These are phyloP conservation scores for Pollenia labialis DNA, from an alignment of 2,888 invertebrate species.

Conservation along the genomic window DNA sequence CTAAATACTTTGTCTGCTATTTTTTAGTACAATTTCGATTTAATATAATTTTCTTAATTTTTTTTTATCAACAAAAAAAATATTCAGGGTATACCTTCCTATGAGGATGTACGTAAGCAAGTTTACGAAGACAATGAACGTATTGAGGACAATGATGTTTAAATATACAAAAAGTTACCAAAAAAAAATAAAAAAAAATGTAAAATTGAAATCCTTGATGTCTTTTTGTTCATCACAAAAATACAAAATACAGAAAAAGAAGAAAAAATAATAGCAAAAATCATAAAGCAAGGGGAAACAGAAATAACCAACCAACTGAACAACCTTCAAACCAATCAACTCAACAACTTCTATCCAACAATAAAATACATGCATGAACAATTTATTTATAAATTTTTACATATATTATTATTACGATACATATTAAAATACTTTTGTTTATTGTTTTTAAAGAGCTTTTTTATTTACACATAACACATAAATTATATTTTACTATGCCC, in stretches of 20 bases:
- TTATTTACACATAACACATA: conserved; percentile 23
- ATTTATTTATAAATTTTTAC: conserved; percentile 43
- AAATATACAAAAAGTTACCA: conserved; percentile 47
- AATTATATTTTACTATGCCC: conserved; percentile 6
- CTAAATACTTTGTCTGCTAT: conserved; percentile 26
- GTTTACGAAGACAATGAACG: conserved; percentile 80
- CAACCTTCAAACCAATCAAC: conserved; percentile 51
- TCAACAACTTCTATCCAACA: conserved; percentile 29
- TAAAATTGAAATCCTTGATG: conserved; percentile 12
- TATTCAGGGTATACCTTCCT: conserved; percentile 81
- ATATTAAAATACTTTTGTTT: conserved; percentile 50
- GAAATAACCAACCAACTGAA: conserved; percentile 45
- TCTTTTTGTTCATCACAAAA: conserved; percentile 34
- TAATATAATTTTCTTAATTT: conserved; percentile 38
- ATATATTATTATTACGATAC: conserved; percentile 26
- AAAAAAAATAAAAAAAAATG: conserved; percentile 16
- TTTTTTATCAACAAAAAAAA: conserved; percentile 35
- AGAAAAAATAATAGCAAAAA: conserved; percentile 26
- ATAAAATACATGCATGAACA: conserved; percentile 54
- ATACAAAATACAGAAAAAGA: neutral
- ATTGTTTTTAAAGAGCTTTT: conserved; percentile 16
- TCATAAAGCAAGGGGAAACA: conserved; percentile 8
- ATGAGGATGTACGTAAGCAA: conserved; percentile 82
- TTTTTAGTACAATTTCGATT: conserved; percentile 11
- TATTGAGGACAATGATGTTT: conserved; percentile 77